Evolutionary conservation across 2,888 invertebrate species (phyloP), one percentile per base, ranked within the genome.

Genomic region (Darwinula stevensoni): DNA sequence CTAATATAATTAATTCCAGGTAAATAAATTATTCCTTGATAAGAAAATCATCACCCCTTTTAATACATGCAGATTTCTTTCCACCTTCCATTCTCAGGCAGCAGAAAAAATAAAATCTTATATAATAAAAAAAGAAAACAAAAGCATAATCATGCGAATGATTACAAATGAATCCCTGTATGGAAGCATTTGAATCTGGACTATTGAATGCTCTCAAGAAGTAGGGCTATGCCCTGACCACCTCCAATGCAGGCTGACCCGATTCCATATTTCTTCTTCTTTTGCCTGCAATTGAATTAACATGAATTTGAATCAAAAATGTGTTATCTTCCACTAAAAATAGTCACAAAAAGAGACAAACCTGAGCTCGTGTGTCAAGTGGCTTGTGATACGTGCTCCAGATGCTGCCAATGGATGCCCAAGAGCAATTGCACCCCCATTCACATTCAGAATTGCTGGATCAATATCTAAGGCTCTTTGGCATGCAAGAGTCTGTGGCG

Each of bases 231-330:
- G 36, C 94, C 94, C 56, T 94, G 91, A 3, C 94, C 94, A 29
- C 94, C 94, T 16, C 94, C 94, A 53, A 97, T 94, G 51, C 94
- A 97, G 0, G 94, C 94, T 1, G 88, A 72, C 6, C 91, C 94
- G 47, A 97, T 69, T 17, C 67, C 88, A 36, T 71, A 65, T 51
- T 80, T 84, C 16, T 67, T 63, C 30, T 71, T 68, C 38, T 71
- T 68, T 39, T 82, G 67, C 53, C 84, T 82, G 48, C 12, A 52
- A 55, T 38, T 37, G 35, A 43, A 33, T 32, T 16, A 16, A 31
- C 11, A 40, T 36, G 37, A 33, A 33, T 34, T 38, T 36, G 29
- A 31, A 27, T 27, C 4, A 32, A 33, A n/a, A 4, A 15, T 4
- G 14, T 30, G 13, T 13, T n/a, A 11, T 29, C 4, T 31, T 32